These are phyloP conservation scores for Brienomyrus brachyistius DNA, from an alignment of 2,113 vertebrate genomes.

Conservation along the genomic window DNA sequence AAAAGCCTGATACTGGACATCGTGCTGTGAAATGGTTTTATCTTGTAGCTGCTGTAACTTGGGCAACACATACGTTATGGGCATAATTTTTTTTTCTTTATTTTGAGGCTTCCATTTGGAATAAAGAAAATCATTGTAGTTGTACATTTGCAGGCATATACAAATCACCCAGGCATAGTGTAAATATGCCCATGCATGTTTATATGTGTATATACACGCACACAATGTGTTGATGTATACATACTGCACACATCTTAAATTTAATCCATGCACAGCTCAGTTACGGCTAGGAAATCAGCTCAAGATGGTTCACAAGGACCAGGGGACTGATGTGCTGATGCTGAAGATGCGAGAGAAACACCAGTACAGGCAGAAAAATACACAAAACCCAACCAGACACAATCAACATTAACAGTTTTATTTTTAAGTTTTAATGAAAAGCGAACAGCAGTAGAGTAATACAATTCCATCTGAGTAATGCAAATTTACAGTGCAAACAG, in stretches of 20 bases:
- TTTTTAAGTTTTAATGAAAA: slow-evolving; percentile 53
- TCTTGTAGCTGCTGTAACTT: too few relatives aligned
- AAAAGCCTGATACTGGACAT: not conserved
- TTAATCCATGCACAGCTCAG: not conserved
- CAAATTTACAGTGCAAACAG: slow-evolving; percentile 60
- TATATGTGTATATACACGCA: too few relatives aligned
- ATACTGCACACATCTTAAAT: not conserved
- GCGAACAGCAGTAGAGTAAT: slow-evolving; percentile 47
- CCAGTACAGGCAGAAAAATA: not conserved
- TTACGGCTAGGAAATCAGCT: not conserved
- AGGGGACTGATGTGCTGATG: not conserved
- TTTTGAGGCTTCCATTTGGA: not conserved
- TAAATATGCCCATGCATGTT: too few relatives aligned
- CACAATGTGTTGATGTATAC: not conserved
- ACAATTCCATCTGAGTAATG: slow-evolving; percentile 47
- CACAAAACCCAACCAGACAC: not conserved
- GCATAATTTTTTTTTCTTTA: too few relatives aligned
- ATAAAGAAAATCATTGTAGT: not conserved
- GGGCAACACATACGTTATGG: too few relatives aligned
- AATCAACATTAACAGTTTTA: slow-evolving; percentile 17
- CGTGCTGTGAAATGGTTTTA: not conserved
- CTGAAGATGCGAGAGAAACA: not conserved
- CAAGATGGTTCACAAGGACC: not conserved
- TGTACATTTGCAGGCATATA: not conserved
- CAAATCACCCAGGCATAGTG: not conserved